A percentile compares a stretch with the other conserved stretches of the same genome.
These are phyloP conservation scores for Corapipo altera DNA, from an alignment of 2,113 vertebrate genomes.

Conservation along the genomic window DNA sequence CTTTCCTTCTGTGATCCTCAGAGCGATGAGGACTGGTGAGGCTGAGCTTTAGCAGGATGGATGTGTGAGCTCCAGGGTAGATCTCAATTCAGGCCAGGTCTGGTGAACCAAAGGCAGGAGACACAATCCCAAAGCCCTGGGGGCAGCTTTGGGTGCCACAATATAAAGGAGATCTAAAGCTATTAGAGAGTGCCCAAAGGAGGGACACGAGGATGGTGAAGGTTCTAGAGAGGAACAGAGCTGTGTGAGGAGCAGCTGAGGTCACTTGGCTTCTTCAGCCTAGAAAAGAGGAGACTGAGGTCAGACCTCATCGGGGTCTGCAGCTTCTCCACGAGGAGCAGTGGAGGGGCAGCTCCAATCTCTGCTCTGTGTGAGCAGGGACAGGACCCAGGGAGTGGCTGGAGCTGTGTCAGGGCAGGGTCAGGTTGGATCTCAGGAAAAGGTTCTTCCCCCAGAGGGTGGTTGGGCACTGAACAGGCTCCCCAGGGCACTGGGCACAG, in stretches of 20 bases:
- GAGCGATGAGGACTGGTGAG: background rate
- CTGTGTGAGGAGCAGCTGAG: background rate
- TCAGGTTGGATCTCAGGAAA: rapidly evolving
- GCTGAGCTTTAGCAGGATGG: background rate
- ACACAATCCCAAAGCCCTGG: background rate
- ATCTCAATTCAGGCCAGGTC: background rate
- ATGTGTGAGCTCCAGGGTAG: background rate
- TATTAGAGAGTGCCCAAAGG: background rate
- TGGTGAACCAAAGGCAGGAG: background rate
- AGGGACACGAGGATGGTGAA: rapidly evolving
- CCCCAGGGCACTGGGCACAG: background rate
- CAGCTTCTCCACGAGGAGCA: background rate
- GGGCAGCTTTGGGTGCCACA: background rate
- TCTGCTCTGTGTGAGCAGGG: background rate
- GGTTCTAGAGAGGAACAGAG: background rate
- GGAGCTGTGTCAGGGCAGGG: rapidly evolving
- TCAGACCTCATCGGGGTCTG: background rate
- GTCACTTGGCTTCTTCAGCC: background rate
- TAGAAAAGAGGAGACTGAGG: background rate
- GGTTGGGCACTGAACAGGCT: background rate
- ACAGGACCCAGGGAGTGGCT: background rate
- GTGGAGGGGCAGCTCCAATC: background rate
- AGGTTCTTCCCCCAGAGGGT: background rate
- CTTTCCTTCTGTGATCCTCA: background rate
- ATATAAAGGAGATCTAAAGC: background rate